A percentile compares a stretch with the other conserved stretches of the same genome.
Conservation (phyloP, 2,797 vertebrate genomes). For the Galaxias olidus region DNA sequence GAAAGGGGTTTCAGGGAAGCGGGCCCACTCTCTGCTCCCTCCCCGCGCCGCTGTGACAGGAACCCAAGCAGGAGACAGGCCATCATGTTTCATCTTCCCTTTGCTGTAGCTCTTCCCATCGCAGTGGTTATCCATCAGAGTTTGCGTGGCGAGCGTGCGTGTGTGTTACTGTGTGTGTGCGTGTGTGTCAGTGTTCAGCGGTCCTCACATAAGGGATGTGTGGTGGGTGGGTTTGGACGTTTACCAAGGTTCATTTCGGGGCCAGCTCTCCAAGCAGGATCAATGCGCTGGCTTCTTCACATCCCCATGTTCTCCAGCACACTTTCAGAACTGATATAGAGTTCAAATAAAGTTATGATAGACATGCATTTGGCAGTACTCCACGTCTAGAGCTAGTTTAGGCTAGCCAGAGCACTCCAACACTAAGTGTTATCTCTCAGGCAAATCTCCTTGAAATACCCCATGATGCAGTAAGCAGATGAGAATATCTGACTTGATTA, state of each 20-base stretch:
- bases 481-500: slow-evolving; percentile 30
- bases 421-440: slow-evolving; percentile 24
- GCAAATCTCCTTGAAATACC: slow-evolving; percentile 16
- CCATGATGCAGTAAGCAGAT: slow-evolving; percentile 31
- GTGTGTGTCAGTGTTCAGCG: not conserved
- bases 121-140: too few species aligned
- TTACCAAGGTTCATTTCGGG: slow-evolving; percentile 40
- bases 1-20: slow-evolving; percentile 24
- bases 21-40: slow-evolving; percentile 7
- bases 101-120: too few species aligned
- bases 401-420: not conserved
- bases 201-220: not conserved
- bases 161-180: slow-evolving; percentile 8
- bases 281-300: slow-evolving; percentile 56
- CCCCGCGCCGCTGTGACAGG: too few species aligned
- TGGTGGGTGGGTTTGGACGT: slow-evolving; percentile 48
- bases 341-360: not conserved
- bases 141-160: not conserved
- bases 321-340: not conserved
- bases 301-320: not conserved
- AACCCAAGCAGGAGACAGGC: not conserved
- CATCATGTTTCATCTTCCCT: not conserved
- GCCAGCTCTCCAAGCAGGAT: slow-evolving; percentile 54
- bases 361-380: too few species aligned
- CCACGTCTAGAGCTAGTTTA: too few species aligned